Evolutionary conservation across 2,888 invertebrate species (phyloP), one percentile per base, ranked within the genome.

Genomic region (Lymantria dispar): DNA sequence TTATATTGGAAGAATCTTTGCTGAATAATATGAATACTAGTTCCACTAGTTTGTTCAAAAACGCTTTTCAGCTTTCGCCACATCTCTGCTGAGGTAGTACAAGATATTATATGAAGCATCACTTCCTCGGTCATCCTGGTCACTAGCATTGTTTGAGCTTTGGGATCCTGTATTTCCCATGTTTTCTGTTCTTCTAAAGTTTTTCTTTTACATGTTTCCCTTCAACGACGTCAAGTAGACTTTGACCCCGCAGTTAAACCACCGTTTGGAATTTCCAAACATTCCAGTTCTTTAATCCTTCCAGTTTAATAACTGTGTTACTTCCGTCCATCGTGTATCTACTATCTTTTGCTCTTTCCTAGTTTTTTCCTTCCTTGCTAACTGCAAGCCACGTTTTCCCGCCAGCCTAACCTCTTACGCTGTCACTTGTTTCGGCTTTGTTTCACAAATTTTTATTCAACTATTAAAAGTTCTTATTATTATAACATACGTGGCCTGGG

Each of bases 41-140:
- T 40, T 14, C 8, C 70, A 0, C 70, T 63, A 50, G 73, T 78
- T 49, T 74, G 74, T 46, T 80, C 76, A 50, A 70, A 80, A 0
- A 78, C 62, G 41, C 60, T 62, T 3, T 29, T 15, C 7, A 74
- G 48, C 45, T 75, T 76, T 13, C 41, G 12, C 74, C 74, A 75
- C 71, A 75, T 75, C 36, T 68, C 61, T 0, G 58, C 55, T 0
- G 72, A 61, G 0, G 56, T 68, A 3, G 48, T 50, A 49, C 72
- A 72, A 2, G 69, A 45, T 0, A 68, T 54, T 0, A 73, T 56
- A 48, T 72, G 74, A 7, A 68, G 3, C 72, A 74, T 73, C 0
- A 50, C 71, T 0, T 58, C 45, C 46, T 72, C 72, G 0, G 66
- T 29, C 62, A 75, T 69, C 15, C 70, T 48, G 10, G 69, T 69